Conservation (phyloP, 2,797 vertebrate species). For the Darevskia mixta region DNA sequence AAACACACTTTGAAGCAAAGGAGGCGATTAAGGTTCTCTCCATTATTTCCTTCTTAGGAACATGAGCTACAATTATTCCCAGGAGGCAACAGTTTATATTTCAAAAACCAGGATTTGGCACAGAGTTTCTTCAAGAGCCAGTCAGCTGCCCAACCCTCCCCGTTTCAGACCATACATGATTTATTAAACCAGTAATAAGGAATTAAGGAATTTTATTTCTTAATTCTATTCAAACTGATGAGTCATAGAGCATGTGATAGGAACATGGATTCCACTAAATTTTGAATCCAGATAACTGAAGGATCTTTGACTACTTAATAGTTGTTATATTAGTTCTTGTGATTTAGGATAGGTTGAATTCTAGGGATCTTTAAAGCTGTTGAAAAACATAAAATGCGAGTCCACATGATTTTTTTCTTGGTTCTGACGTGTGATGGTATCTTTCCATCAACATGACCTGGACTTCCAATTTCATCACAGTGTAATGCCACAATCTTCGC, state of each 20-base stretch:
- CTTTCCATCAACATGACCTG: constrained; percentile 58
- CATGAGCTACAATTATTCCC: constrained; percentile 48
- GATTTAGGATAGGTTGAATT: no score
- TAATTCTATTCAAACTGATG: not conserved
- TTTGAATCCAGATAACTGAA: not conserved
- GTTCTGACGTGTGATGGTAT: constrained; percentile 56
- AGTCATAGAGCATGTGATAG: not conserved
- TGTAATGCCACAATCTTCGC: constrained; percentile 42
- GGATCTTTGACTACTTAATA: not conserved
- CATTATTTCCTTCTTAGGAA: not conserved
- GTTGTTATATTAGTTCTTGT: no score
- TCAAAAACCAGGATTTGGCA: constrained; percentile 35
- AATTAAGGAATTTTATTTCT: not conserved
- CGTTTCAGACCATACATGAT: no score
- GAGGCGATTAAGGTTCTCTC: no score
- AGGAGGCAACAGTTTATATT: constrained; percentile 46
- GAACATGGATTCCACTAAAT: not conserved
- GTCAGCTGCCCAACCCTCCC: not conserved
- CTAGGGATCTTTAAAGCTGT: no score
- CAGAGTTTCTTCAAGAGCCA: constrained; percentile 28
- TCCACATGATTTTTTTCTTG: constrained; percentile 25
- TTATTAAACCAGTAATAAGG: no score
- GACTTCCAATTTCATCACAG: constrained; percentile 43
- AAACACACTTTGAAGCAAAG: no score
- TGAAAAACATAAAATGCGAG: not conserved